Base-by-base conservation (phyloP, 30 jellyfish, hydroid and myxozoan genomes). In the Pseudorhiza aurosa region DNA sequence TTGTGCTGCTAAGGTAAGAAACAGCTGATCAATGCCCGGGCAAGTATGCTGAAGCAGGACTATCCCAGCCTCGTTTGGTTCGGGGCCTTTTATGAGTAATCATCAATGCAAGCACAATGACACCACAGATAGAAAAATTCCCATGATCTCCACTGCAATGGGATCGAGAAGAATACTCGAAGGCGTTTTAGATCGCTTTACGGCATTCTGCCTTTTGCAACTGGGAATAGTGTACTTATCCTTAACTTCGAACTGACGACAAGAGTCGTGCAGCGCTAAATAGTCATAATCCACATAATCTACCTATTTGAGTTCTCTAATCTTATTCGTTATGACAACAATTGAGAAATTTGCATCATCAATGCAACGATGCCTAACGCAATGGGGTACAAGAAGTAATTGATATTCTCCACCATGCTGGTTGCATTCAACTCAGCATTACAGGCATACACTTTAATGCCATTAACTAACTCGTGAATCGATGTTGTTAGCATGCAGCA, bases 351-450 rank as follows among this genome's bases (percentile, higher is more conserved):
- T 71, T 36, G 70, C 55, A 44, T 11, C 57, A 31, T 64, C 50
- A 64, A 32, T 8, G 57, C n/a, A 42, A 33, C 58, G 83, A 70
- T 70, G 65, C 83, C 83, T 39, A 22, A 51, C 83, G 37, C 83
- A 35, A 26, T 46, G 49, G 83, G 83, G 22, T 44, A 46, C 47
- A 30, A 46, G 24, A 12, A 25, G 24, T 29, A 39, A 70, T 46
- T 31, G 42, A 46, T 25, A 6, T 6, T 26, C 68, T 17, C 21
- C 68, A 30, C 36, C 28, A 58, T 71, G 72, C 83, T 70, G 47
- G 47, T 70, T 70, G 45, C 56, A 70, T 70, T 70, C 47, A 33
- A 35, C 42, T 60, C 45, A 21, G 21, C 75, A 60, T 60, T 29
- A 35, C 39, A 26, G 15, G 58, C 83, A 26, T 51, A 46, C 83